Percentiles rank a stretch among this genome's conserved stretches.
Conservation (phyloP, 2,797 vertebrate species). For the Ataeniobius toweri region DNA sequence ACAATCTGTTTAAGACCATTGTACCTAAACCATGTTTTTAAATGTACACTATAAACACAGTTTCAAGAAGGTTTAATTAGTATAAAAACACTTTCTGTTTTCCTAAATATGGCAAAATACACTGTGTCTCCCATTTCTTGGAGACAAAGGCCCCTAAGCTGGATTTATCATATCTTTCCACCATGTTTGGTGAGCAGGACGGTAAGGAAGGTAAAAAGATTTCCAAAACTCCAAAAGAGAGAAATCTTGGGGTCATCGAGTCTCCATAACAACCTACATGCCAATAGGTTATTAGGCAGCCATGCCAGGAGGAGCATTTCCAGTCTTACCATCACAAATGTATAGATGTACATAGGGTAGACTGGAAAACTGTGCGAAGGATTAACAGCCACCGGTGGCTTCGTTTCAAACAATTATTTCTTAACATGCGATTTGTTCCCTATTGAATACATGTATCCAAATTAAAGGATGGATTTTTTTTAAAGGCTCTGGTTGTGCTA, state of each 20-base stretch:
- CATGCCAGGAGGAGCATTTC: too few species aligned
- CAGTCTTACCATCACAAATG: too few species aligned
- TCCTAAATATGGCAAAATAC: neutral
- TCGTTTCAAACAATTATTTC: neutral
- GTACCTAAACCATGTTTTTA: neutral
- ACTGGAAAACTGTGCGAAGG: too few species aligned
- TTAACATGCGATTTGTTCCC: too few species aligned
- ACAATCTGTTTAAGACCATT: neutral
- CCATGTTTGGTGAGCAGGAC: neutral
- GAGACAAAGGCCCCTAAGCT: neutral
- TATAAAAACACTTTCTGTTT: too few species aligned
- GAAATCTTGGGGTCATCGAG: too few species aligned
- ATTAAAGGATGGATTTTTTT: neutral
- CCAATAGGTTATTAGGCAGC: too few species aligned
- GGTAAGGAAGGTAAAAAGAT: neutral
- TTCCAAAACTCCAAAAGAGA: too few species aligned
- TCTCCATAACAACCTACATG: too few species aligned
- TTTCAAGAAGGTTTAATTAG: too few species aligned
- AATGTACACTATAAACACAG: neutral
- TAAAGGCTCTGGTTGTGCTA: neutral
- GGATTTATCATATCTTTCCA: neutral
- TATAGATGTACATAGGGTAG: too few species aligned
- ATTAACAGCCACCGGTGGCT: neutral
- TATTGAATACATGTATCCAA: too few species aligned
- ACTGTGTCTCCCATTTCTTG: neutral